Percentiles rank a stretch among this genome's conserved stretches.
These are phyloP conservation scores for Monoplex corrugatus DNA, from an alignment of 2,888 invertebrate species.

Conservation along the genomic window DNA sequence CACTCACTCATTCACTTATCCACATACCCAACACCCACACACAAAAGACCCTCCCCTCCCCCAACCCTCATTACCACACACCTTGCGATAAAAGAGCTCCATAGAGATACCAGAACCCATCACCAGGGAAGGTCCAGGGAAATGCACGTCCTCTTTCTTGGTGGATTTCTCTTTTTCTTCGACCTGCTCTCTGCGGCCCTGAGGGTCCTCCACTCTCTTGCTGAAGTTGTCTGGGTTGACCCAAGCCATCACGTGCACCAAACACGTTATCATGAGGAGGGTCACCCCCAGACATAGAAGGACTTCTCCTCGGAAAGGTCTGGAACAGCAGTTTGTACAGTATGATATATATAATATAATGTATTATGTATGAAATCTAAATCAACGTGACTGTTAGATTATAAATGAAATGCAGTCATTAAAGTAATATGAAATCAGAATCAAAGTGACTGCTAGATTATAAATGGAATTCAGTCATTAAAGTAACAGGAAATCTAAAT, in stretches of 20 bases:
- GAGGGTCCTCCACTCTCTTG: background rate
- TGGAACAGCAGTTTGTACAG: background rate
- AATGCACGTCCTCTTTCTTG: background rate
- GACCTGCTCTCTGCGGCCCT: background rate
- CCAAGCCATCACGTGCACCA: constrained; percentile 66
- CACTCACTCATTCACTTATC: background rate
- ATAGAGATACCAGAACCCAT: constrained; percentile 90
- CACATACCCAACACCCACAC: background rate
- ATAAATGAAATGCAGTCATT: too few species aligned
- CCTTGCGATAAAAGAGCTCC: constrained; percentile 96
- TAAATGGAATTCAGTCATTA: too few species aligned
- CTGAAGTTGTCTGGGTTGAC: constrained; percentile 55
- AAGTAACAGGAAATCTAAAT: too few species aligned
- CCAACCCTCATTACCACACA: constrained; percentile 73
- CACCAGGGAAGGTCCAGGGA: constrained; percentile 52
- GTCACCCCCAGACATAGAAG: constrained; percentile 63
- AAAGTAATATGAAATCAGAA: too few species aligned
- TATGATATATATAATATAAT: too few species aligned
- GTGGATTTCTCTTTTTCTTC: background rate
- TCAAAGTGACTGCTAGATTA: too few species aligned
- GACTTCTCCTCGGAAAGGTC: constrained; percentile 55
- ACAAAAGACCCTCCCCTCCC: background rate
- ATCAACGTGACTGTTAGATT: too few species aligned
- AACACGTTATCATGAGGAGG: constrained; percentile 59
- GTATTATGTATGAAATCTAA: too few species aligned